Evolutionary conservation across 2,888 invertebrate genomes (phyloP).

Genomic region (Netelia virgata): DNA sequence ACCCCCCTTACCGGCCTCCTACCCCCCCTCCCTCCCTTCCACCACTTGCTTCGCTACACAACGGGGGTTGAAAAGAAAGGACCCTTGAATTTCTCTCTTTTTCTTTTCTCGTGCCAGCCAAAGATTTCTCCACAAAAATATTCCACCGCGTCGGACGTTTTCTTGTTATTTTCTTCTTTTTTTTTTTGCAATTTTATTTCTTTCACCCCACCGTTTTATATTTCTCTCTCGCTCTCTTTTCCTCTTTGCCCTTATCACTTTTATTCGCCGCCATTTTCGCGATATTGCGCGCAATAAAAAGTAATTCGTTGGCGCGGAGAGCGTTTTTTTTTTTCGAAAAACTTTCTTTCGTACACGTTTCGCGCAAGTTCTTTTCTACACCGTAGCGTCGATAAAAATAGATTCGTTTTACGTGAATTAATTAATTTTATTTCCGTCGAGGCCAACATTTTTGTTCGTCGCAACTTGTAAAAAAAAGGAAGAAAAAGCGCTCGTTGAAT

Average conservation of each 20-base stretch:
- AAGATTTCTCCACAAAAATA: constrained; percentile 29
- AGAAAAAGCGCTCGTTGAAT: background rate
- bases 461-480: background rate
- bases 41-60: background rate
- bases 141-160: constrained; percentile 35
- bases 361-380: too few relatives aligned
- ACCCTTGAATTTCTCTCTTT: constrained; percentile 39
- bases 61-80: constrained; percentile 51
- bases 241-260: background rate
- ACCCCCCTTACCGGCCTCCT: constrained; percentile 73
- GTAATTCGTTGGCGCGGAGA: background rate
- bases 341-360: background rate
- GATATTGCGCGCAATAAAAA: background rate
- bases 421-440: too few relatives aligned
- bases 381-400: background rate
- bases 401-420: background rate
- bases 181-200: constrained; percentile 28
- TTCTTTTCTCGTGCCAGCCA: constrained; percentile 43
- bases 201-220: background rate
- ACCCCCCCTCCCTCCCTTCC: constrained; percentile 58
- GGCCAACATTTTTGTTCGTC: background rate
- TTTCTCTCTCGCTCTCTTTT: background rate
- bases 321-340: background rate
- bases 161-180: background rate
- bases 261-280: background rate